Evolutionary conservation across 35 echinoderm and acorn worm species (phyloP).

Genomic region (Amphiura filiformis): DNA sequence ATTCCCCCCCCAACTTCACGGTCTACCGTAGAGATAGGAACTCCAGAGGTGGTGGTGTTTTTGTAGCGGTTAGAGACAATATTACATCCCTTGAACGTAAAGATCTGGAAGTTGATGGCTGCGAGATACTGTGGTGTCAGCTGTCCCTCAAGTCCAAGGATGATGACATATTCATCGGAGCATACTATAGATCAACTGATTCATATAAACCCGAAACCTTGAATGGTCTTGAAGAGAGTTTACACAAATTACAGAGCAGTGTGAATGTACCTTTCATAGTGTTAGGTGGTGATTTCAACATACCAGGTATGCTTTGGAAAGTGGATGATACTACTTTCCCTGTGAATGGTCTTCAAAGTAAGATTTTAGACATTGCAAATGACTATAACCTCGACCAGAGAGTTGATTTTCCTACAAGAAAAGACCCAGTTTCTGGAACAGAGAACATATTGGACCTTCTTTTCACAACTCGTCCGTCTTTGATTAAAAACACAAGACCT

Average conservation of each 20-base stretch:
- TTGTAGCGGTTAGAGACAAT: too few relatives aligned
- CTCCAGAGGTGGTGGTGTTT: too few relatives aligned
- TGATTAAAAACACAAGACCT: neutral
- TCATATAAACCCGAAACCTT: constrained; percentile 4
- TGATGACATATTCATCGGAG: constrained; percentile 9
- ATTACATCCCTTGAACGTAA: neutral
- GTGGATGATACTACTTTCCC: neutral
- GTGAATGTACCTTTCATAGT: constrained; percentile 21
- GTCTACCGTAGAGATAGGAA: too few relatives aligned
- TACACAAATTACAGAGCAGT: constrained; percentile 8
- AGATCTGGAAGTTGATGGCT: neutral
- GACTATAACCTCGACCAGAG: constrained; percentile 1
- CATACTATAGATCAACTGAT: constrained; percentile 1
- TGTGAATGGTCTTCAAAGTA: neutral
- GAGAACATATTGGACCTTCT: constrained; percentile 11
- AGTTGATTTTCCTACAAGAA: constrained; percentile 10
- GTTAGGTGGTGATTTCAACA: constrained; percentile 43
- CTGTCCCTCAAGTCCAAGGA: neutral
- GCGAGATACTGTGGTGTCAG: neutral
- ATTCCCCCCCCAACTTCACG: too few relatives aligned
- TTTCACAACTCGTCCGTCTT: neutral
- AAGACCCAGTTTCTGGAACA: neutral
- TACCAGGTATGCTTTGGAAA: constrained; percentile 29
- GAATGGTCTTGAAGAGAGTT: constrained; percentile 8
- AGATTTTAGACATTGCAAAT: neutral